Evolutionary conservation across 2,888 invertebrate genomes (phyloP), one percentile per base, ranked within the genome.

Genomic region (Napeogenes inachia): DNA sequence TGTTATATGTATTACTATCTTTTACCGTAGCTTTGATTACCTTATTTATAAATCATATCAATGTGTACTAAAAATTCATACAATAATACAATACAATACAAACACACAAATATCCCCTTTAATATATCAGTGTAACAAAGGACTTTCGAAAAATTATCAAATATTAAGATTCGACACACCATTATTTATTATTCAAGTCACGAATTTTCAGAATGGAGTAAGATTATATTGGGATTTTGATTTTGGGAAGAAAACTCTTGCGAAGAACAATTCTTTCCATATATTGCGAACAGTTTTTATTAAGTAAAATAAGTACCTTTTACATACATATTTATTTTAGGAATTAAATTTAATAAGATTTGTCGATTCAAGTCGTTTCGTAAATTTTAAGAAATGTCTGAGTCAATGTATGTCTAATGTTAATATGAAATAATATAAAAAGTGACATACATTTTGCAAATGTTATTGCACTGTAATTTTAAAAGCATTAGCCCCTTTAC

Each of bases 141-240:
- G 12, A 54, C 53, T 53, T 59, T 61, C 53, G 55, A 61, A 62
- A 57, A 47, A 35, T 59, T 57, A 65, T 56, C 60, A 65, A 66
- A 67, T 67, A 67, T 67, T 64, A 67, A 65, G 63, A 50, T 60
- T 64, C 58, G 59, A 42, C 61, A 60, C 13, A 57, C 61, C 56
- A 56, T 69, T 66, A 64, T 64, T 68, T 64, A 59, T 62, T 64
- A 68, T 68, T 69, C 69, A 59, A 55, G 57, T 68, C 68, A 68
- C 69, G 65, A 45, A 56, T 60, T 30, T 55, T 50, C 60, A 53
- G 61, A 66, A 62, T 53, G 61, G 61, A 61, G 64, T 61, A 60
- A 64, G 68, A 67, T 68, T 68, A 62, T 64, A 61, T 68, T 47
- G 63, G 63, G 64, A 67, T 63, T 61, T 55, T 62, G 66, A 66